These are phyloP conservation scores for Drosophila siamana DNA, from an alignment of 2,888 invertebrate genomes.

Conservation along the genomic window DNA sequence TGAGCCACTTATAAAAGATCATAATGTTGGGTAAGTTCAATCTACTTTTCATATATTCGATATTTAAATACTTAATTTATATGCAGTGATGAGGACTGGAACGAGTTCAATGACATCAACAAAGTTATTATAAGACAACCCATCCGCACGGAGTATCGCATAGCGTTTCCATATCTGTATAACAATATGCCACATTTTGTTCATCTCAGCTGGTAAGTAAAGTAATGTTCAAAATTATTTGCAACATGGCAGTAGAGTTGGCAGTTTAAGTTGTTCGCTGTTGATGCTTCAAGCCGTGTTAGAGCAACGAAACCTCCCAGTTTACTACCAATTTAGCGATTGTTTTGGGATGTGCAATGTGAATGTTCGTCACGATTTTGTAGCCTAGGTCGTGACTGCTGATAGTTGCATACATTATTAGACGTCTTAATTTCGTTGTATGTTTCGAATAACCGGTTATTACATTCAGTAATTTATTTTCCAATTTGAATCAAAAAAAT, in stretches of 20 bases:
- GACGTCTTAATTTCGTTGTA: neutral
- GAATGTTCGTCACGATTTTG: constrained; percentile 84
- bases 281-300: constrained; percentile 64
- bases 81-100: constrained; percentile 99
- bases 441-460: too few relatives aligned
- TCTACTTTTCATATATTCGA: constrained; percentile 43
- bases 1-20: constrained; percentile 99
- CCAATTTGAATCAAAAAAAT: too few relatives aligned
- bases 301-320: constrained; percentile 81
- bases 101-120: constrained; percentile 99
- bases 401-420: constrained; percentile 86
- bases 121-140: constrained; percentile 99
- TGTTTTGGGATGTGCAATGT: constrained; percentile 86
- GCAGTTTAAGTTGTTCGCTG: constrained; percentile 25
- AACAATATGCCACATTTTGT: constrained; percentile 99
- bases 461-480: too few relatives aligned
- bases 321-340: constrained; percentile 88
- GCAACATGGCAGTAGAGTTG: constrained; percentile 59
- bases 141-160: constrained; percentile 99
- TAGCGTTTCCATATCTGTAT: constrained; percentile 99
- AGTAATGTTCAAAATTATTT: neutral
- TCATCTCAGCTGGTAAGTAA: constrained; percentile 97
- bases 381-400: constrained; percentile 86
- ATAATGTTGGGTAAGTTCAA: constrained; percentile 92
- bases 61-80: neutral